These are phyloP conservation scores for Lycaena phlaeas DNA, from an alignment of 2,888 invertebrate species.

Conservation along the genomic window DNA sequence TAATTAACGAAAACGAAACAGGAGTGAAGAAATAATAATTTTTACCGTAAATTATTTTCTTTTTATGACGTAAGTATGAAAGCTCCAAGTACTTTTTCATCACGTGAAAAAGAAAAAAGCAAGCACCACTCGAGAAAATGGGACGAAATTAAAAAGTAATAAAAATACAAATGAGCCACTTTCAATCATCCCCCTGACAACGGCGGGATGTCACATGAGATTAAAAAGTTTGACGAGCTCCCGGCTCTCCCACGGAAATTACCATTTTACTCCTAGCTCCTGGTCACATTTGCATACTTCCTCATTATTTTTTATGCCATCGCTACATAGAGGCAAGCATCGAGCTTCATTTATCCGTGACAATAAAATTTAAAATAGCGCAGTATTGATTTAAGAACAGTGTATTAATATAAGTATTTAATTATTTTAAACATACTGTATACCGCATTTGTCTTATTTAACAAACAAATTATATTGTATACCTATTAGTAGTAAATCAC, in stretches of 20 bases:
- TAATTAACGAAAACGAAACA: too few species aligned
- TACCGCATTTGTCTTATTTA: too few species aligned
- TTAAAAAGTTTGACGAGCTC: slow-evolving; percentile 68
- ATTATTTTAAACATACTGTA: not conserved
- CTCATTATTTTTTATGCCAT: slow-evolving; percentile 22
- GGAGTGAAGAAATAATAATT: too few species aligned
- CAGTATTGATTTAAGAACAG: not conserved
- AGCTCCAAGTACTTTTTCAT: too few species aligned
- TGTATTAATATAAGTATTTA: not conserved
- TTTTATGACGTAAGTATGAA: too few species aligned
- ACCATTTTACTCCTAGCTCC: slow-evolving; percentile 59
- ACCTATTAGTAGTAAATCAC: too few species aligned
- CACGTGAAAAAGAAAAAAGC: slow-evolving; percentile 15
- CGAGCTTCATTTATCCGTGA: not conserved
- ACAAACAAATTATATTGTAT: too few species aligned
- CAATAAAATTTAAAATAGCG: not conserved
- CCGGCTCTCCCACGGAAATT: slow-evolving; percentile 69
- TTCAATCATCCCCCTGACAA: slow-evolving; percentile 65
- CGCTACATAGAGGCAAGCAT: not conserved
- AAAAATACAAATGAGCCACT: slow-evolving; percentile 69
- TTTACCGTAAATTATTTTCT: too few species aligned
- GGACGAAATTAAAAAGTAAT: slow-evolving; percentile 69
- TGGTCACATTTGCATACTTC: slow-evolving; percentile 56
- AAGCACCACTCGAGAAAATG: slow-evolving; percentile 52
- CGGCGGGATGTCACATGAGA: slow-evolving; percentile 64